Evolutionary conservation across 2,888 invertebrate species (phyloP).

Genomic region (Drosophila anomalata): DNA sequence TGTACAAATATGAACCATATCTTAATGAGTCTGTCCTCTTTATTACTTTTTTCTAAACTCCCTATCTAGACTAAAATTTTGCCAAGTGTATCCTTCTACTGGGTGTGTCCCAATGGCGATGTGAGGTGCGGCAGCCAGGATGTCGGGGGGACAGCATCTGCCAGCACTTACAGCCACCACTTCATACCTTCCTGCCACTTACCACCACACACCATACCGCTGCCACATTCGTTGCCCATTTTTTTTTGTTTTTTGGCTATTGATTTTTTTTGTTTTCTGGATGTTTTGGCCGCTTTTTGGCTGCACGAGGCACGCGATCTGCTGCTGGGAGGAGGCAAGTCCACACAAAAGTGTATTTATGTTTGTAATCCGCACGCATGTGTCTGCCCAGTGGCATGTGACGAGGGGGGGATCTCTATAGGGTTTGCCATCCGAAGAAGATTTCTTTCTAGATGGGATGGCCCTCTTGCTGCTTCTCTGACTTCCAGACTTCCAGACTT

Average conservation of each 20-base stretch:
- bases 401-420: conserved; percentile 6
- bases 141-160: conserved; percentile 51
- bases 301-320: conserved; percentile 63
- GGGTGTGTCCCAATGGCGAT: conserved; percentile 43
- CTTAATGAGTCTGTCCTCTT: no score
- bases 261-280: conserved; percentile 59
- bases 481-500: conserved; percentile 17
- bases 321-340: conserved; percentile 3
- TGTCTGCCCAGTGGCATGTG: conserved; percentile 42
- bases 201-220: conserved; percentile 10
- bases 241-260: conserved; percentile 55
- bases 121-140: background rate
- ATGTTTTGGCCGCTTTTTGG: conserved; percentile 33
- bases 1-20: no score
- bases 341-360: conserved; percentile 15
- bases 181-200: conserved; percentile 3
- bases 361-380: conserved; percentile 55
- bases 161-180: conserved; percentile 7
- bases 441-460: background rate
- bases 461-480: no score
- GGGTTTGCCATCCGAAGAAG: background rate
- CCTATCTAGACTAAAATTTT: no score
- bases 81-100: conserved; percentile 13
- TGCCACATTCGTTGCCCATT: conserved; percentile 23
- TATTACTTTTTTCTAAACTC: no score